Evolutionary conservation across 2,888 invertebrate species (phyloP), one percentile per base, ranked within the genome.

Genomic region (Ormia ochracea): DNA sequence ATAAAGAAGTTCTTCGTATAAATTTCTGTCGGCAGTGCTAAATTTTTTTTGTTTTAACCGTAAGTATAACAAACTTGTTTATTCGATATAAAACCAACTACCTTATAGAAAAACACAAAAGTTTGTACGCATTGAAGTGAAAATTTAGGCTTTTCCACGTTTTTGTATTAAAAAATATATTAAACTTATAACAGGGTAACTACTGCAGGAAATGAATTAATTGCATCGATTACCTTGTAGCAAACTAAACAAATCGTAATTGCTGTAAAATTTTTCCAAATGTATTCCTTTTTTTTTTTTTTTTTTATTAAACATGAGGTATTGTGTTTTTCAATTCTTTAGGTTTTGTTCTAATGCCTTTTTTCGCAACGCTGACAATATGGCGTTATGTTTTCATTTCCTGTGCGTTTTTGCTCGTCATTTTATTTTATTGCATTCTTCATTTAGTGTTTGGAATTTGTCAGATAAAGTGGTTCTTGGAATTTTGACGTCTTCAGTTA

Each of bases 21-120:
- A 76, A 76, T 80, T 80, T 80, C 86, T 86, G 84, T 83, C 84
- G 86, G 87, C 86, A 85, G 85, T 88, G 88, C 88, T 85, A 85
- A 84, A 85, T 85, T 85, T 88, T 88, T 88, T 88, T 88, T 88
- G 89, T 88, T 88, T 88, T 88, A 88, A 88, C 85, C 87, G 88
- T 88, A 86, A 88, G 88, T 88, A 88, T 14, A 68, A 68, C 31
- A n/a, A 26, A 23, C n/a, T n/a, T 14, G 3, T n/a, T 56, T 69
- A 61, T 19, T 10, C 61, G 36, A 48, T 28, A 36, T 17, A 52
- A 10, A 52, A 23, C 0, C n/a, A 3, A 6, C 2, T 5, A 54
- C 19, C 19, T 19, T 2, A 17, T 28, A 2, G 5, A n/a, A n/a
- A 17, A 28, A 38, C 17, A 0, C 5, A 10, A 10, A 9, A 58